Conservation (phyloP, 2,888 invertebrate species). For the Nephrotoma appendiculata region DNA sequence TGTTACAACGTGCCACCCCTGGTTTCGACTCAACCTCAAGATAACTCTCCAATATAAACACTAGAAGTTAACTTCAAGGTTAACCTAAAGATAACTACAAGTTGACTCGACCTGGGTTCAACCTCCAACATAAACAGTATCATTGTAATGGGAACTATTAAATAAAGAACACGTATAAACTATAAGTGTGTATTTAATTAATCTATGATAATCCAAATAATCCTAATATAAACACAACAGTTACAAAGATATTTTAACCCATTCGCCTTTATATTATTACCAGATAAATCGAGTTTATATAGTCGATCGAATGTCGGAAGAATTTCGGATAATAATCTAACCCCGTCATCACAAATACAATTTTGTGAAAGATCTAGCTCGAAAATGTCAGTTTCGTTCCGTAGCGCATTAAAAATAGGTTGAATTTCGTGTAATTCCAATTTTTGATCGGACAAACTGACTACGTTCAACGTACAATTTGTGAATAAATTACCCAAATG, state of each 20-base stretch:
- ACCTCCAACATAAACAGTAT: too few species aligned
- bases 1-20: too few species aligned
- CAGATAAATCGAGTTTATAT: conserved; percentile 43
- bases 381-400: conserved; percentile 51
- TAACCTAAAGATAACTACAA: too few species aligned
- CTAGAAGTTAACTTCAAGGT: too few species aligned
- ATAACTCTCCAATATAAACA: too few species aligned
- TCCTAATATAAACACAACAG: too few species aligned
- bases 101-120: too few species aligned
- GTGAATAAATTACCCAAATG: conserved; percentile 43
- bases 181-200: too few species aligned
- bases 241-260: conserved; percentile 40
- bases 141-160: too few species aligned
- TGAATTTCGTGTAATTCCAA: conserved; percentile 38
- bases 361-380: conserved; percentile 51
- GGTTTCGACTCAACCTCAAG: too few species aligned
- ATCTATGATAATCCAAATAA: too few species aligned
- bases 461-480: conserved; percentile 41
- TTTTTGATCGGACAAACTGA: conserved; percentile 43
- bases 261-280: conserved; percentile 46
- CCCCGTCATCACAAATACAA: conserved; percentile 45
- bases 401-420: conserved; percentile 53
- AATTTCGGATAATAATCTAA: conserved; percentile 43
- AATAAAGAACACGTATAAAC: too few species aligned
- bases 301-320: conserved; percentile 45